Evolutionary conservation across 1,140 invertebrate species (phyloP), one percentile per base, ranked within the genome.

Genomic region (Ptiloglossa arizonensis): DNA sequence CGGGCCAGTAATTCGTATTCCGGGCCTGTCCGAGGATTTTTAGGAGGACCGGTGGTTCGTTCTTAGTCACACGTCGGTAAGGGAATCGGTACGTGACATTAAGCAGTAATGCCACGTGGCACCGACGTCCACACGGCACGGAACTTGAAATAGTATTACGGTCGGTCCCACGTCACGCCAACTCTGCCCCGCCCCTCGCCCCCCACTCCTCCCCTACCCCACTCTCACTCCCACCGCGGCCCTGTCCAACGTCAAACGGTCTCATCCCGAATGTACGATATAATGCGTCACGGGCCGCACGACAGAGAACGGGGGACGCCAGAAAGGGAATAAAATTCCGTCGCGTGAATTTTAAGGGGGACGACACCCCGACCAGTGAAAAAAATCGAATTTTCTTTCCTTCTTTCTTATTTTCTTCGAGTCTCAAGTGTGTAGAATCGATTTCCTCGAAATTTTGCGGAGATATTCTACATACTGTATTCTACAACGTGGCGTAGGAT

Each of bases 41-140:
- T 77, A 84, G 82, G 78, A 85, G 56, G 52, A 72, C 71, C 22
- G 74, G 64, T 46, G 79, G 57, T 32, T 81, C 68, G 79, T 79
- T 86, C 75, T 70, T 68, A 82, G 83, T 84, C 82, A 81, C 78
- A 81, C 57, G 78, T 72, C 68, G 77, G 77, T 77, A 81, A 84
- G 73, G 64, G 79, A 84, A 84, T 84, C 83, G 56, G 72, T 84
- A 85, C 83, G 83, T 85, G 83, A 85, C 82, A 84, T 85, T 85
- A 85, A 84, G 73, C 72, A 81, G 73, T 85, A 85, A 85, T 85
- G 83, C 67, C 82, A 81, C 63, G 82, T 73, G 78, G 83, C 70
- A 35, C 17, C 48, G 72, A 64, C 67, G 74, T 63, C 82, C 75
- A 44, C 41, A 22, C 27, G 17, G 57, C 76, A 59, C 78, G 72